Conservation (phyloP, 1,140 invertebrate genomes). For the Heliconius eleuchia region DNA sequence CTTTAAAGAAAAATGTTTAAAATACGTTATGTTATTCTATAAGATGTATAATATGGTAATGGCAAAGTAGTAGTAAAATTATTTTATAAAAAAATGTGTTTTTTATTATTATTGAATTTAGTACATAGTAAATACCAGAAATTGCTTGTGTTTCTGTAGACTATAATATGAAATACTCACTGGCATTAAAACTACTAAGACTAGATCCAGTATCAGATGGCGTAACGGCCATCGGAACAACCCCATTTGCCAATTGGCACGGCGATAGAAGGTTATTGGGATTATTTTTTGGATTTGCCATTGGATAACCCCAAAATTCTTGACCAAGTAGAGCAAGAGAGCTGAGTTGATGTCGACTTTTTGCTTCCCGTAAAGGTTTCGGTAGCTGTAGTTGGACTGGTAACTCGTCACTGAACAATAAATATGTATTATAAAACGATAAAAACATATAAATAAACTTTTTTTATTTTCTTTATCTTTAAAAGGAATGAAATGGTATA, state of each 20-base stretch:
- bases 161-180: slow-evolving; percentile 54
- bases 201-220: slow-evolving; percentile 84
- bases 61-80: background rate
- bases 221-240: slow-evolving; percentile 81
- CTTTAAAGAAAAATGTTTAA: slow-evolving; percentile 44
- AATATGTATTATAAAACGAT: background rate
- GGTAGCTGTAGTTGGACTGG: slow-evolving; percentile 95
- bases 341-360: slow-evolving; percentile 93
- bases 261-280: slow-evolving; percentile 63
- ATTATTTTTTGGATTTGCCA: slow-evolving; percentile 86
- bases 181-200: slow-evolving; percentile 84
- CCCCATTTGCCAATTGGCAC: slow-evolving; percentile 65
- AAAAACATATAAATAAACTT: background rate
- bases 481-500: no score
- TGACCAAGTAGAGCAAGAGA: slow-evolving; percentile 95
- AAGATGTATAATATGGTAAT: background rate
- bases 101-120: no score
- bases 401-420: slow-evolving; percentile 90
- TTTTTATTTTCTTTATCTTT: no score
- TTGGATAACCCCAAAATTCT: slow-evolving; percentile 95
- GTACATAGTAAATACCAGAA: no score
- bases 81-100: background rate
- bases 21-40: background rate
- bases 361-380: slow-evolving; percentile 90
- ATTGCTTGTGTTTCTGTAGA: no score